phyloP scores from a whole-genome alignment of 1,140 invertebrate species.

The Linepithema humile region DNA sequence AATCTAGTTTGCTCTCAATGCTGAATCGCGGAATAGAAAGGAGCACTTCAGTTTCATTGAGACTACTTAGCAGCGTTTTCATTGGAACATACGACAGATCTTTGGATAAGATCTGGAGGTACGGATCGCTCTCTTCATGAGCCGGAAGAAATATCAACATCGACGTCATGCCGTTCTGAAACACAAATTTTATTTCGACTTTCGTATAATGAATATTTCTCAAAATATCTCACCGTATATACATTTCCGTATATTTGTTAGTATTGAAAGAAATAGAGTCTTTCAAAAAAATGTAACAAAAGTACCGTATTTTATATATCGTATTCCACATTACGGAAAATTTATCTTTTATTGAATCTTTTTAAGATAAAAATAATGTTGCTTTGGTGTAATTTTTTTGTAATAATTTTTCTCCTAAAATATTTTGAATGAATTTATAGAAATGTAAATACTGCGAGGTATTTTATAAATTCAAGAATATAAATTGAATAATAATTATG shows the following conservation, averaged over 20 bases:
- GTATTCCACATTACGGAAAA: no score
- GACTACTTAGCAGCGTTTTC: slow-evolving; percentile 83
- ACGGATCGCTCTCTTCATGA: slow-evolving; percentile 78
- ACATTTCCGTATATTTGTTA: background rate
- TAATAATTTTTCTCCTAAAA: background rate
- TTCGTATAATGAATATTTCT: background rate
- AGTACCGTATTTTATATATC: no score
- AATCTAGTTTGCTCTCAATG: slow-evolving; percentile 87
- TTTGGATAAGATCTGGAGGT: slow-evolving; percentile 83
- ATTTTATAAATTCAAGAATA: background rate
- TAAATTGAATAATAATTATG: background rate
- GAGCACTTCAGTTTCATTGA: slow-evolving; percentile 85
- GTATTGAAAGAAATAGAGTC: background rate
- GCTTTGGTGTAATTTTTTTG: no score
- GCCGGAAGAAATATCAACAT: slow-evolving; percentile 89
- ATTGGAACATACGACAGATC: slow-evolving; percentile 86
- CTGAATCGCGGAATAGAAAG: slow-evolving; percentile 89
- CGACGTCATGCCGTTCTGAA: slow-evolving; percentile 87
- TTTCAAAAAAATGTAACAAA: background rate
- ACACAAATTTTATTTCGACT: slow-evolving; percentile 58
- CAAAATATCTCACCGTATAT: background rate
- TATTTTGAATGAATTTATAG: background rate
- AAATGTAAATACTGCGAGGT: background rate
- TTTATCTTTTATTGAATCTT: no score
- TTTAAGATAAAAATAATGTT: no score